Percentiles rank a stretch among this genome's conserved stretches.
These are phyloP conservation scores for Antennarius maculatus DNA, from an alignment of 2,797 vertebrate genomes.

Conservation along the genomic window DNA sequence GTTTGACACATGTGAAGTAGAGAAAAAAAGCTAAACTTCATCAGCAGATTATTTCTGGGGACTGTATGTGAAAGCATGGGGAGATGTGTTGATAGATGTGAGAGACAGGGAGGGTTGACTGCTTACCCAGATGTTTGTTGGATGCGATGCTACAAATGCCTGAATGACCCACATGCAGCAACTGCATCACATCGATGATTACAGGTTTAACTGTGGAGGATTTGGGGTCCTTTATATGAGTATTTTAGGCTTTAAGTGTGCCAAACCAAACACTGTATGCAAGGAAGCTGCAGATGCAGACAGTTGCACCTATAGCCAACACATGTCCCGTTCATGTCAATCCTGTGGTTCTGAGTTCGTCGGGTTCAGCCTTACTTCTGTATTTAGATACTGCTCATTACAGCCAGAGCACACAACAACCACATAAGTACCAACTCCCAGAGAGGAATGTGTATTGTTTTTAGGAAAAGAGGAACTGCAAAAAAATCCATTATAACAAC, in stretches of 20 bases:
- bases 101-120: conserved; percentile 36
- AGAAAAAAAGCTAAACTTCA: conserved; percentile 29
- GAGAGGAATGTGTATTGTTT: conserved; percentile 61
- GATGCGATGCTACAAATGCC: conserved; percentile 61
- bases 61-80: conserved; percentile 34
- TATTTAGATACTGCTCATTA: conserved; percentile 69
- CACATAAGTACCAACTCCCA: conserved; percentile 35
- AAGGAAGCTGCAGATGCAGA: conserved; percentile 27
- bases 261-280: conserved; percentile 11
- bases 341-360: conserved; percentile 44
- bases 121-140: conserved; percentile 44
- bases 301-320: conserved; percentile 14
- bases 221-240: conserved; percentile 12
- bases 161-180: conserved; percentile 32
- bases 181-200: conserved; percentile 46
- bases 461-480: conserved; percentile 39
- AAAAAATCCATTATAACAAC: conserved; percentile 27
- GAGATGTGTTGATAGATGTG: conserved; percentile 30
- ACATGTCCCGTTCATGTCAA: conserved; percentile 37
- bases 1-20: neutral
- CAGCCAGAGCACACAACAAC: conserved; percentile 39
- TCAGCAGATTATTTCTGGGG: conserved; percentile 27
- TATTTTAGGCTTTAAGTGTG: conserved; percentile 19
- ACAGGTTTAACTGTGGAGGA: conserved; percentile 34
- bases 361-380: conserved; percentile 51